phyloP scores from a whole-genome alignment of 2,797 vertebrate genomes.

The Iguana delicatissima region DNA sequence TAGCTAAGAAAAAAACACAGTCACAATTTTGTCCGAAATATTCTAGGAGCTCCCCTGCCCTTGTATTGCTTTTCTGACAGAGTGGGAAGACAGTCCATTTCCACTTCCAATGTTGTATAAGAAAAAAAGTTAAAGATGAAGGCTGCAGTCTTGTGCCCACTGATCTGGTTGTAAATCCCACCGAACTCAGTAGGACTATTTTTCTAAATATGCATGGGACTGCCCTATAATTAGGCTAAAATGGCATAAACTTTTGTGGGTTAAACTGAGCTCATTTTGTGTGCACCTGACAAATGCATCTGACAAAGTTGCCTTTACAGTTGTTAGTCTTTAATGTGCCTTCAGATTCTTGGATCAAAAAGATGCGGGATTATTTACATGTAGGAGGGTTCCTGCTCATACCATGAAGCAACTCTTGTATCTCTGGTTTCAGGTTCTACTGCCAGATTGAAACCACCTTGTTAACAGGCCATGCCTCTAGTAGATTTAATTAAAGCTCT shows the following conservation, averaged over 20 bases:
- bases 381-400: background rate
- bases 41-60: no score
- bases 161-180: background rate
- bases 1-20: background rate
- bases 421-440: background rate
- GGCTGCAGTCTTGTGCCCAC: background rate
- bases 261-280: background rate
- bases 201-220: background rate
- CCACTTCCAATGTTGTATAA: background rate
- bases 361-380: background rate
- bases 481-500: slow-evolving; percentile 18
- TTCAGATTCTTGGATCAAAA: background rate
- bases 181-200: background rate
- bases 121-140: background rate
- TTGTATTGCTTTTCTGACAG: background rate
- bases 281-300: background rate
- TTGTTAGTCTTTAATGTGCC: background rate
- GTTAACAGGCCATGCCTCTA: slow-evolving; percentile 12
- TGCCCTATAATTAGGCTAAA: background rate
- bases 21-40: background rate
- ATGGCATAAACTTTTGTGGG: background rate
- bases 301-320: background rate
- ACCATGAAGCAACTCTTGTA: background rate
- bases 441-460: background rate
- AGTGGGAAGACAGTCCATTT: background rate